A percentile compares a stretch with the other conserved stretches of the same genome.
Evolutionary conservation across 2,113 vertebrate genomes (phyloP).

Genomic region (Orthonyx spaldingii): DNA sequence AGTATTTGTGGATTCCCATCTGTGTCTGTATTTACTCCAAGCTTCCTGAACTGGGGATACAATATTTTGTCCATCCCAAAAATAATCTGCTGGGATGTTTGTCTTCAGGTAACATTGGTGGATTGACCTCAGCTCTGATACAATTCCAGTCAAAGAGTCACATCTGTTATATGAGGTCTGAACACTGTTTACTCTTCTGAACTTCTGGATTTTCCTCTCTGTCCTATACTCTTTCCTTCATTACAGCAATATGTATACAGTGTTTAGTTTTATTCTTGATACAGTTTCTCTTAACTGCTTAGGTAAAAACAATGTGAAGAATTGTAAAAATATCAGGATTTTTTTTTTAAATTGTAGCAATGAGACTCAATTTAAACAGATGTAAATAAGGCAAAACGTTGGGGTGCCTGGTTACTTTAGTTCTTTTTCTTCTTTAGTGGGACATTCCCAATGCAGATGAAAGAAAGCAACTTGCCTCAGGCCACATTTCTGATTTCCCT

Average conservation of each 20-base stretch:
- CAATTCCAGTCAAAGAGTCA: neutral
- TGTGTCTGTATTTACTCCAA: neutral
- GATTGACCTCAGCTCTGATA: neutral
- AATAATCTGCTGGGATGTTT: neutral
- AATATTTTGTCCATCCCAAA: neutral
- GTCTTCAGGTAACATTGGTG: neutral
- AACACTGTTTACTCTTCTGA: neutral
- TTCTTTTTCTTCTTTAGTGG: neutral
- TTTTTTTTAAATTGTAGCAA: neutral
- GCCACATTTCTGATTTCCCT: neutral
- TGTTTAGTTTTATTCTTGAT: neutral
- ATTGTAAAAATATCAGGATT: neutral
- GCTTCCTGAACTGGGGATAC: neutral
- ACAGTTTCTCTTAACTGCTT: neutral
- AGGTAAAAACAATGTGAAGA: neutral
- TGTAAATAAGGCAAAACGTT: neutral
- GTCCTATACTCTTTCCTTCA: neutral
- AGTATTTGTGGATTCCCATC: neutral
- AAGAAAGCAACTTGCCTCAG: neutral
- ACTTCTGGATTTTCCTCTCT: neutral
- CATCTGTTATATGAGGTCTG: neutral
- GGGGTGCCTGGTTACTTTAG: neutral
- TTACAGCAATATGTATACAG: neutral
- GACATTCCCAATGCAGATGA: neutral
- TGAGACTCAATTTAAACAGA: neutral